A percentile compares a stretch with the other conserved stretches of the same genome.
phyloP scores from a whole-genome alignment of 2,888 invertebrate species.

The Pelosia muscerda region DNA sequence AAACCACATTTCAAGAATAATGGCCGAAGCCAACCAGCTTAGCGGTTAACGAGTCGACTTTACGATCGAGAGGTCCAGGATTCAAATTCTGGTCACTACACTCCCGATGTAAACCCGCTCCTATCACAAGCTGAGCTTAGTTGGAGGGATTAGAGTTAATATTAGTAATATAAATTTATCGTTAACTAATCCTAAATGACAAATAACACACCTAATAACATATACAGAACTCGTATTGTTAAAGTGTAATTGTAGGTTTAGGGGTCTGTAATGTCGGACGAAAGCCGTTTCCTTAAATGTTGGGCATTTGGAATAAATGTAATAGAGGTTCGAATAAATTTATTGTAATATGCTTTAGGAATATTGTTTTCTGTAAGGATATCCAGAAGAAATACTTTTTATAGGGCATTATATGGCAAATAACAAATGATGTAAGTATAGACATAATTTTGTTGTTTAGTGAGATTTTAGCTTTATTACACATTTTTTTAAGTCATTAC shows the following conservation, averaged over 20 bases:
- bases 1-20: too few relatives aligned
- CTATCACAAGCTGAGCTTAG: too few relatives aligned
- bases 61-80: too few relatives aligned
- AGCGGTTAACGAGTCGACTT: too few relatives aligned
- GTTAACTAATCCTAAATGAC: constrained; percentile 23
- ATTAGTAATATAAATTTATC: constrained; percentile 22
- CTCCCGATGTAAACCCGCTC: too few relatives aligned
- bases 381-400: not conserved
- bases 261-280: constrained; percentile 31
- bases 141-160: too few relatives aligned
- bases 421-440: not conserved
- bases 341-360: constrained; percentile 26
- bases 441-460: not conserved
- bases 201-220: constrained; percentile 42
- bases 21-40: too few relatives aligned
- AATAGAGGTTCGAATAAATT: constrained; percentile 37
- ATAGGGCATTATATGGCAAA: not conserved
- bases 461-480: too few relatives aligned
- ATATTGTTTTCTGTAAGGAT: constrained; percentile 19
- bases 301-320: constrained; percentile 21
- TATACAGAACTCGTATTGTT: constrained; percentile 41
- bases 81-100: too few relatives aligned
- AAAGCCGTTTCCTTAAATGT: constrained; percentile 38
- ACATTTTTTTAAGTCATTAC: not conserved
- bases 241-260: constrained; percentile 45